Conservation (phyloP, 2,888 invertebrate species). For the Himalopsyche tibetana region DNA sequence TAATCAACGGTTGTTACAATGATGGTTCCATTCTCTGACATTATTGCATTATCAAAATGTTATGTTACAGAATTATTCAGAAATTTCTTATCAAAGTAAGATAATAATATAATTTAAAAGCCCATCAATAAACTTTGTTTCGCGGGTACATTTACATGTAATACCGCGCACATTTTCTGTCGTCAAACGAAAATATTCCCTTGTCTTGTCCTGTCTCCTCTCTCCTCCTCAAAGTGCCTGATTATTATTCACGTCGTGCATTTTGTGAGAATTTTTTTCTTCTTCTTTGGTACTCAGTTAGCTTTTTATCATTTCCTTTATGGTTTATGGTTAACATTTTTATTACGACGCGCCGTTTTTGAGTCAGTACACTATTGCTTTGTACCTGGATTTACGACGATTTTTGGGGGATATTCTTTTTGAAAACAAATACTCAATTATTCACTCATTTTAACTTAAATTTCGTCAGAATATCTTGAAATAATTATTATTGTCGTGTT, state of each 20-base stretch:
- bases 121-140: conserved; percentile 9
- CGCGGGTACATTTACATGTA: conserved; percentile 13
- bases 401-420: neutral
- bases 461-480: neutral
- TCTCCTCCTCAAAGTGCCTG: conserved; percentile 48
- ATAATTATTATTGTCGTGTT: too few relatives aligned
- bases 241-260: conserved; percentile 58
- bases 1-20: too few relatives aligned
- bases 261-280: conserved; percentile 61
- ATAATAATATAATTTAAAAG: neutral
- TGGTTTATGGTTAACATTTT: conserved; percentile 62
- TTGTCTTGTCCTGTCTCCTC: conserved; percentile 42
- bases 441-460: neutral
- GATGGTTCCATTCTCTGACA: too few relatives aligned
- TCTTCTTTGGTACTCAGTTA: conserved; percentile 36
- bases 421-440: neutral
- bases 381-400: neutral
- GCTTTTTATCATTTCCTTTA: conserved; percentile 64
- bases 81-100: too few relatives aligned
- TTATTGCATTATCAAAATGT: too few relatives aligned
- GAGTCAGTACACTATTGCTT: neutral
- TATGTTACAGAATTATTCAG: too few relatives aligned
- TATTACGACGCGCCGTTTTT: conserved; percentile 56
- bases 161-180: conserved; percentile 12
- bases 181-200: conserved; percentile 41